Conservation (phyloP, 2,797 vertebrate genomes). For the Ambastaia sidthimunki region DNA sequence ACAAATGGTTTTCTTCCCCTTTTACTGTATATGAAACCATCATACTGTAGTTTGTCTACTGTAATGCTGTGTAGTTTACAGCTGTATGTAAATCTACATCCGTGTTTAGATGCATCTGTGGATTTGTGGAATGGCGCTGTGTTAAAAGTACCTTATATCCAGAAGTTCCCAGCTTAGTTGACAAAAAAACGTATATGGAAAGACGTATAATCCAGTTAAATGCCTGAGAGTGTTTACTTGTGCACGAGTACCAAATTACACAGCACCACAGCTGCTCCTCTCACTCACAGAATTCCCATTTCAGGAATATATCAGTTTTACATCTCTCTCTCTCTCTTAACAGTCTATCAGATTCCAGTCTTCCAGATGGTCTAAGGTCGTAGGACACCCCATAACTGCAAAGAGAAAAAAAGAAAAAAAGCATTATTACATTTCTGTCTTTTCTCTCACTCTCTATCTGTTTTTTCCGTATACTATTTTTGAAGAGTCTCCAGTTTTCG, state of each 20-base stretch:
- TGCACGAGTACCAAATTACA: slow-evolving; percentile 8
- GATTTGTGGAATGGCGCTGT: not conserved
- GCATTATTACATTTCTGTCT: not conserved
- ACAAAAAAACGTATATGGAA: slow-evolving; percentile 4
- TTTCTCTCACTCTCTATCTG: not conserved
- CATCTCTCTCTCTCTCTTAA: slow-evolving; percentile 1
- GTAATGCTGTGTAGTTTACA: not conserved
- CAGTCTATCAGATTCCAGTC: slow-evolving; percentile 1
- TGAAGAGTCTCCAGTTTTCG: slow-evolving; percentile 38
- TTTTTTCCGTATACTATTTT: not conserved
- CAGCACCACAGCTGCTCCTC: slow-evolving; percentile 13
- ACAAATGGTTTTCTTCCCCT: not conserved
- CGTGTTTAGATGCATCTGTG: not conserved
- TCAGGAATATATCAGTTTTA: slow-evolving; percentile 29
- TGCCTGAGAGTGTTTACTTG: slow-evolving; percentile 3
- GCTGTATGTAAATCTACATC: not conserved
- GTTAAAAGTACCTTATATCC: not conserved
- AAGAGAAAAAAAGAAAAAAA: slow-evolving; percentile 1
- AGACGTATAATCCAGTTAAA: not conserved
- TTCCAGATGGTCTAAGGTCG: slow-evolving; percentile 47
- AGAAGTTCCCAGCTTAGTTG: not conserved
- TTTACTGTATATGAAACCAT: not conserved
- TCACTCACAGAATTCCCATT: not conserved
- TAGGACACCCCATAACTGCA: slow-evolving; percentile 31
- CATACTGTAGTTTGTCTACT: not conserved